A percentile compares a stretch with the other conserved stretches of the same genome.
Conservation (phyloP, 92 coral and sea anemone species). For the Meandrina meandrites region DNA sequence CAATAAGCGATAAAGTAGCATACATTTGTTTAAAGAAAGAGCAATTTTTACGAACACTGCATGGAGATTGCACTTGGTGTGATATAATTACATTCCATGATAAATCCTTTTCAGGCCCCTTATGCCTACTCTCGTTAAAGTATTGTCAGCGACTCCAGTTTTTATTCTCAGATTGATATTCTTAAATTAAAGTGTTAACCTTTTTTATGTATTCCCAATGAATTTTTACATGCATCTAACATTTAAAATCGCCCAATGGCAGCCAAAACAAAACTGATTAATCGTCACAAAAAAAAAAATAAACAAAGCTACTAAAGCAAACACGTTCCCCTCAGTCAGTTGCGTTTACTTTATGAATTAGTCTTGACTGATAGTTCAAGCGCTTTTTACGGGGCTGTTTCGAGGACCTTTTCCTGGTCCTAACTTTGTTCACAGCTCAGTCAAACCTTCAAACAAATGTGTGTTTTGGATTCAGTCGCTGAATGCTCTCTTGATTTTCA, state of each 20-base stretch:
- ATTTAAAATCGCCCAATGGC: not conserved
- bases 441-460: not conserved
- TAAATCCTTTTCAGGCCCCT: not conserved
- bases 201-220: not conserved
- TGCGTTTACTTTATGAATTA: not conserved
- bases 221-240: not conserved
- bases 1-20: no score
- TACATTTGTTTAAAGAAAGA: not conserved
- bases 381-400: not conserved
- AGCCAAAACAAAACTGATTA: not conserved
- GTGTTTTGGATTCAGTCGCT: not conserved
- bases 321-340: not conserved
- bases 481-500: not conserved
- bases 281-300: not conserved
- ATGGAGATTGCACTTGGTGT: not conserved
- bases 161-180: not conserved
- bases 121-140: not conserved
- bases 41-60: not conserved
- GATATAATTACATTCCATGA: not conserved
- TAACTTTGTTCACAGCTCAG: not conserved
- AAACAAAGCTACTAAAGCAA: not conserved
- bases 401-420: not conserved
- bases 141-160: not conserved
- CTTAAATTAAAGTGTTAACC: not conserved
- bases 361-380: not conserved